phyloP scores from a whole-genome alignment of 2,888 invertebrate genomes.

The Folsomia manolachei region DNA sequence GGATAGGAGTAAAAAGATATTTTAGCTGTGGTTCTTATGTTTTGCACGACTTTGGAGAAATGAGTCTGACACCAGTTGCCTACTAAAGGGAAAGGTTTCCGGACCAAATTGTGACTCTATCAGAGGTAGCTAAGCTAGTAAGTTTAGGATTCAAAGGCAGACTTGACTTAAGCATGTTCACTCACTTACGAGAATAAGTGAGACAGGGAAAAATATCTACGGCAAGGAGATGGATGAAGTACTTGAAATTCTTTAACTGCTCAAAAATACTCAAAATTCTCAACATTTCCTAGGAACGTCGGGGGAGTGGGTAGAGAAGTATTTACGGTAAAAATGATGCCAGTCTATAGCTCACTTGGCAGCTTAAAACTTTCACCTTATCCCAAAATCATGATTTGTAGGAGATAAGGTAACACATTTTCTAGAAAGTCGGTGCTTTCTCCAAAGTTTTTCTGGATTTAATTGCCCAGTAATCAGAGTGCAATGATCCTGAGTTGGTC shows the following conservation, averaged over 20 bases:
- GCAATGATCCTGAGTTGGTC: too few species aligned
- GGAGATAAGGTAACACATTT: too few species aligned
- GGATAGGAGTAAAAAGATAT: background rate
- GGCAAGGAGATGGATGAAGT: background rate
- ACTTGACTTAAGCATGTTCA: background rate
- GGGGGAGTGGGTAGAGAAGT: too few species aligned
- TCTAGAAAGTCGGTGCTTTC: too few species aligned
- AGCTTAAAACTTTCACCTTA: too few species aligned
- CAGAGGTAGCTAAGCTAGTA: background rate
- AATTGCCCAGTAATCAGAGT: too few species aligned
- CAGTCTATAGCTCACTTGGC: too few species aligned
- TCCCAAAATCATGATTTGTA: too few species aligned
- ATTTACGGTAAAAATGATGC: too few species aligned
- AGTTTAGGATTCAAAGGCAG: background rate
- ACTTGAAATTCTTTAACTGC: conserved; percentile 6
- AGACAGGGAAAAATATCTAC: background rate
- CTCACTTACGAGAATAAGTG: background rate
- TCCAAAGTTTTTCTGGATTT: too few species aligned
- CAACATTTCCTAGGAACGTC: too few species aligned
- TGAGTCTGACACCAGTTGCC: conserved; percentile 50
- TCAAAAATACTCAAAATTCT: conserved; percentile 8
- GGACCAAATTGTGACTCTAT: conserved; percentile 33
- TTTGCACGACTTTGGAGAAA: conserved; percentile 45
- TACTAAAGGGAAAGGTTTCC: conserved; percentile 38
- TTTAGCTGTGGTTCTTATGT: conserved; percentile 32